A percentile compares a stretch with the other conserved stretches of the same genome.
Conservation (phyloP, 2,888 invertebrate genomes). For the Aleiodes leptofemur region DNA sequence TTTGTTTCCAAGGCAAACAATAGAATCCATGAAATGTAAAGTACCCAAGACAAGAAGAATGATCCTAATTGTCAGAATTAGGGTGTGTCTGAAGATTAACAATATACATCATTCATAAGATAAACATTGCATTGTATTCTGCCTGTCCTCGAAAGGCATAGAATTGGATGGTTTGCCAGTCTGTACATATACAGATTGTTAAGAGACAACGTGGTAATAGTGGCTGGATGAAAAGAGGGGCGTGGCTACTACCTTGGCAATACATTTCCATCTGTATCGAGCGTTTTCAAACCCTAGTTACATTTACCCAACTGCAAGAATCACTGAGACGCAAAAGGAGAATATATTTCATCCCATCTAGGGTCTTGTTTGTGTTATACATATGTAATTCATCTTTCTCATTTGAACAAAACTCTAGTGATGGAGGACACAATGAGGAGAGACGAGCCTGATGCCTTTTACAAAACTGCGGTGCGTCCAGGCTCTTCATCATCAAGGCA, state of each 20-base stretch:
- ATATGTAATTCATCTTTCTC: too few species aligned
- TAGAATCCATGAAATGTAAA: too few species aligned
- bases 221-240: slow-evolving; percentile 36
- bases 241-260: slow-evolving; percentile 36
- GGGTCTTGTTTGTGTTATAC: not conserved
- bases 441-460: slow-evolving; percentile 29
- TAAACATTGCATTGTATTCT: slow-evolving; percentile 31
- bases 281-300: slow-evolving; percentile 4
- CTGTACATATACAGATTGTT: too few species aligned
- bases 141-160: not conserved
- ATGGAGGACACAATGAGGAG: slow-evolving; percentile 33
- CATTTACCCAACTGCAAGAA: not conserved
- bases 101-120: slow-evolving; percentile 10
- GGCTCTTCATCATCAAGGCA: slow-evolving; percentile 21
- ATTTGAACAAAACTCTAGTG: slow-evolving; percentile 8
- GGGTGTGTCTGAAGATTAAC: slow-evolving; percentile 22
- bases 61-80: not conserved
- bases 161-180: not conserved
- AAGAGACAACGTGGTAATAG: slow-evolving; percentile 13
- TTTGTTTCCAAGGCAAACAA: too few species aligned
- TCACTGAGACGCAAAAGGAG: not conserved
- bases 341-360: too few species aligned
- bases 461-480: slow-evolving; percentile 7
- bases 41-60: too few species aligned
- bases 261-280: slow-evolving; percentile 41